Percentiles rank a stretch among this genome's conserved stretches.
phyloP scores from a whole-genome alignment of 1,140 invertebrate species.

The Vanessa atalanta region DNA sequence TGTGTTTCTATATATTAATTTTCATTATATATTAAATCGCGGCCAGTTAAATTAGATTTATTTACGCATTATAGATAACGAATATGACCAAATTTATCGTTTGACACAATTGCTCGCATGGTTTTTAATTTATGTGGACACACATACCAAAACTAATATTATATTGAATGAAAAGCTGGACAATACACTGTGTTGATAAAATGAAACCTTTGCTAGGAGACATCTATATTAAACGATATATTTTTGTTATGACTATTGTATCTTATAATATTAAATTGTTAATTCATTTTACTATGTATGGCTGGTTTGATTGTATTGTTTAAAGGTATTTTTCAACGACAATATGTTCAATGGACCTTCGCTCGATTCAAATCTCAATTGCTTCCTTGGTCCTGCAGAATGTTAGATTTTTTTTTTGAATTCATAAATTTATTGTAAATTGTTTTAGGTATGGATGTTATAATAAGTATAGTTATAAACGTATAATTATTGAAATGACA shows the following conservation, averaged over 20 bases:
- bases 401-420: constrained; percentile 45
- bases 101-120: constrained; percentile 40
- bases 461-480: constrained; percentile 73
- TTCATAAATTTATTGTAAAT: constrained; percentile 64
- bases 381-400: constrained; percentile 43
- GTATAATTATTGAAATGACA: constrained; percentile 76
- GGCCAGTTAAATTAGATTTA: constrained; percentile 8
- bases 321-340: constrained; percentile 36
- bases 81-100: background rate
- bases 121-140: constrained; percentile 62
- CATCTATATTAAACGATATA: constrained; percentile 66
- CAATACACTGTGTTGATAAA: constrained; percentile 52
- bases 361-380: constrained; percentile 40
- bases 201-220: constrained; percentile 39
- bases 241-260: constrained; percentile 76
- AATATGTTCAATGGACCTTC: constrained; percentile 36
- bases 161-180: constrained; percentile 54
- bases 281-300: constrained; percentile 69
- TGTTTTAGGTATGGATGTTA: constrained; percentile 76
- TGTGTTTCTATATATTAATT: constrained; percentile 45
- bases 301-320: constrained; percentile 61
- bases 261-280: constrained; percentile 73
- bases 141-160: constrained; percentile 70
- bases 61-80: background rate
- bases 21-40: background rate